phyloP scores from a whole-genome alignment of 1,140 invertebrate genomes.

The Tyrophagus putrescentiae region DNA sequence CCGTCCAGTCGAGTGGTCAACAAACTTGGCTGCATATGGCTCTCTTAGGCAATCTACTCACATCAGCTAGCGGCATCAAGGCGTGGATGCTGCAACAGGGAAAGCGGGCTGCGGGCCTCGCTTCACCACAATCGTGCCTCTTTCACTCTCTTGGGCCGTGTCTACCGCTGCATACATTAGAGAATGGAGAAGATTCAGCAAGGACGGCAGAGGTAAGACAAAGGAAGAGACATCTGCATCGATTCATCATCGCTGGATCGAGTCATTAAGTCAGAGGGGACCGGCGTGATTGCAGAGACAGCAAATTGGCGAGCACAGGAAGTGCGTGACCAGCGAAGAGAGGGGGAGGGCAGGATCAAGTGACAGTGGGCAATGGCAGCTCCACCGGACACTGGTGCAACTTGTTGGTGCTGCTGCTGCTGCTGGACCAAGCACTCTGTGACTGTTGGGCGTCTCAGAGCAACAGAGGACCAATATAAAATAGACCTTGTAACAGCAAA shows the following conservation, averaged over 20 bases:
- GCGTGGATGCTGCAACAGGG: background rate
- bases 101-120: no score
- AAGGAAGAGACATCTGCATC: conserved; percentile 1
- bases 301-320: background rate
- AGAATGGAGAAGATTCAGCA: background rate
- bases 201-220: background rate
- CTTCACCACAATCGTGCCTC: no score
- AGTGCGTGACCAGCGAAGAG: conserved; percentile 1
- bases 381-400: no score
- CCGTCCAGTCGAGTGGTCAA: conserved; percentile 2
- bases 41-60: background rate
- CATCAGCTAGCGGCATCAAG: background rate
- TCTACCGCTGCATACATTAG: background rate
- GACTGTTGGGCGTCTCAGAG: no score
- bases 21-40: conserved; percentile 9
- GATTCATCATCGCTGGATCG: conserved; percentile 7
- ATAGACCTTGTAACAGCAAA: background rate
- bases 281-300: background rate
- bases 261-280: background rate
- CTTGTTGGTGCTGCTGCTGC: no score
- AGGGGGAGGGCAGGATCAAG: no score
- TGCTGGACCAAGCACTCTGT: no score
- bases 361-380: no score
- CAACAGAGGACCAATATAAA: no score
- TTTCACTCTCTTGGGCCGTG: background rate